These are phyloP conservation scores for Menidia beryllina DNA, from an alignment of 2,113 vertebrate genomes.

Conservation along the genomic window DNA sequence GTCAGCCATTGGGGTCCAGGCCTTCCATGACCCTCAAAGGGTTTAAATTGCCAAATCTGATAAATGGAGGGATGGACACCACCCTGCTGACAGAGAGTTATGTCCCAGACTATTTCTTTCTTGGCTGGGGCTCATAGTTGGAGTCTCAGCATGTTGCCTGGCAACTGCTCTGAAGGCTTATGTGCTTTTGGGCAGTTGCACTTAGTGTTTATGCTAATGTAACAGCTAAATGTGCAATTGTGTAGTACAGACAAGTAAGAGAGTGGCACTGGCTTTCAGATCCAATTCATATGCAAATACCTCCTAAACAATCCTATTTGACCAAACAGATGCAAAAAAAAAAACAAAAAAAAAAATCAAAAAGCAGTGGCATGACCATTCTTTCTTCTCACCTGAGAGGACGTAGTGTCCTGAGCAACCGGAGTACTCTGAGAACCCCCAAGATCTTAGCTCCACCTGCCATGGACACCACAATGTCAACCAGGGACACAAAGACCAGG, in stretches of 20 bases:
- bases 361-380: too few relatives aligned
- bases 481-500: slow-evolving; percentile 76
- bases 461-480: slow-evolving; percentile 79
- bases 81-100: slow-evolving; percentile 5
- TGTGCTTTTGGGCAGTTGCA: slow-evolving; percentile 5
- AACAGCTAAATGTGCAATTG: too few relatives aligned
- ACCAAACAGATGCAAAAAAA: background rate
- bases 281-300: background rate
- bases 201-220: background rate
- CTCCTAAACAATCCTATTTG: background rate
- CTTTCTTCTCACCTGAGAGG: slow-evolving; percentile 82
- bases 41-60: slow-evolving; percentile 15
- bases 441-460: slow-evolving; percentile 78
- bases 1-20: background rate
- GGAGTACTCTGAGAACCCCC: slow-evolving; percentile 75
- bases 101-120: slow-evolving; percentile 11
- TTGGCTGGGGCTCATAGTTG: slow-evolving; percentile 13
- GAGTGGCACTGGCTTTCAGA: background rate
- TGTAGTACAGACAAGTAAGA: too few relatives aligned
- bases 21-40: background rate
- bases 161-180: slow-evolving; percentile 9
- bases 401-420: slow-evolving; percentile 73
- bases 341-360: too few relatives aligned
- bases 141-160: slow-evolving; percentile 1
- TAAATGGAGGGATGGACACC: slow-evolving; percentile 3